Evolutionary conservation across 2,888 invertebrate genomes (phyloP), one percentile per base, ranked within the genome.

Genomic region (Apodemia zela): DNA sequence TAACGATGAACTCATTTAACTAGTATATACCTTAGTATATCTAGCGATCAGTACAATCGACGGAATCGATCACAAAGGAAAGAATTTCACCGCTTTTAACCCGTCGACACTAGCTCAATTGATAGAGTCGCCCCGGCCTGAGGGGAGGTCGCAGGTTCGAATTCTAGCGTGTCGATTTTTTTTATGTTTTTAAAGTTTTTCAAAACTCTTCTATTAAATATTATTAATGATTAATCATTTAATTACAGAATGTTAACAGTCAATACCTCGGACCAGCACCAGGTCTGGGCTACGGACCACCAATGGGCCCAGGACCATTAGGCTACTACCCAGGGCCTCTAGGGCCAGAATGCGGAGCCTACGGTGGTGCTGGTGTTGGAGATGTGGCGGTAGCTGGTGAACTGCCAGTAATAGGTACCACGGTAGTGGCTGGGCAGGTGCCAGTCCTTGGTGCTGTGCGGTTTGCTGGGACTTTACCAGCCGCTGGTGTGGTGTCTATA

Each of bases 381-480:
- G 68, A 74, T 47, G 65, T 74, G 38, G 71, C 67, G 65, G 67
- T 78, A 29, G 71, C 66, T 17, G 78, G 80, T 35, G 73, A 76
- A 64, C 68, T 80, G 66, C 76, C 75, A 49, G 73, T 74, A 8
- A 64, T 66, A 15, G 78, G 77, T 18, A 65, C 69, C 51, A 74
- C 77, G 8, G 45, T 66, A n/a, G 70, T 78, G 38, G 67, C 69
- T 33, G 78, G 78, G 11, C 69, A 71, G 35, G 73, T 78, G 10
- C 77, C 77, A 4, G 72, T 76, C 33, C 57, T 72, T n/a, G 77
- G 77, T 59, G 69, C 70, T 17, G 74, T 76, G 35, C 64, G 68
- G 29, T 76, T 75, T 66, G 69, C 69, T 18, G 75, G 74, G n/a
- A 63, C 59, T 18, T 57, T 75, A 38, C 72, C 72, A 4, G 75